Evolutionary conservation across 2,888 invertebrate genomes (phyloP).

Genomic region (Eilema griseolum): DNA sequence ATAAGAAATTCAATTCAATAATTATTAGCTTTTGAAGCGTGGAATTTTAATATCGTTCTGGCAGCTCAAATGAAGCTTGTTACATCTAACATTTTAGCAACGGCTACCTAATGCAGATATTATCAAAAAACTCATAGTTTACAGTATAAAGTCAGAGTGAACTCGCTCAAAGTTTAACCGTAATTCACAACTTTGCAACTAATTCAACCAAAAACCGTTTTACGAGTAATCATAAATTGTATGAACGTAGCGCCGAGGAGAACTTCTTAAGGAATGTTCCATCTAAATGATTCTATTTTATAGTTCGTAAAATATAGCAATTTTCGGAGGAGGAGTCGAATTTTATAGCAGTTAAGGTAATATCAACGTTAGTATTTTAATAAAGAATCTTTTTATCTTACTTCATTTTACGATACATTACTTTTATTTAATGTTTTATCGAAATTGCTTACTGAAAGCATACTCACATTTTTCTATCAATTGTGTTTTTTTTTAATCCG

Average conservation of each 20-base stretch:
- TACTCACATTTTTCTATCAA: not conserved
- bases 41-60: no score
- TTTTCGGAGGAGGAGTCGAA: constrained; percentile 30
- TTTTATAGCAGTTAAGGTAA: constrained; percentile 29
- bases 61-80: not conserved
- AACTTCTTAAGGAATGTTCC: constrained; percentile 44
- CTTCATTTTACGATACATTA: constrained; percentile 29
- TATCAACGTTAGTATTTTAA: constrained; percentile 20
- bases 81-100: not conserved
- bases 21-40: no score
- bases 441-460: constrained; percentile 19
- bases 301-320: constrained; percentile 50
- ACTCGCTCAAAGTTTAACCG: constrained; percentile 61
- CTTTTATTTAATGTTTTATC: constrained; percentile 17
- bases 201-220: constrained; percentile 74
- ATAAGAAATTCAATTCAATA: no score
- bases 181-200: constrained; percentile 75
- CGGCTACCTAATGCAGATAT: not conserved
- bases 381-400: constrained; percentile 23
- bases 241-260: constrained; percentile 46
- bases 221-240: constrained; percentile 77
- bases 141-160: constrained; percentile 45
- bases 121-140: constrained; percentile 22
- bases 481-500: not conserved
- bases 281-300: constrained; percentile 47